Base-by-base conservation (phyloP, 2,113 vertebrate genomes). In the Actinemys pallida region DNA sequence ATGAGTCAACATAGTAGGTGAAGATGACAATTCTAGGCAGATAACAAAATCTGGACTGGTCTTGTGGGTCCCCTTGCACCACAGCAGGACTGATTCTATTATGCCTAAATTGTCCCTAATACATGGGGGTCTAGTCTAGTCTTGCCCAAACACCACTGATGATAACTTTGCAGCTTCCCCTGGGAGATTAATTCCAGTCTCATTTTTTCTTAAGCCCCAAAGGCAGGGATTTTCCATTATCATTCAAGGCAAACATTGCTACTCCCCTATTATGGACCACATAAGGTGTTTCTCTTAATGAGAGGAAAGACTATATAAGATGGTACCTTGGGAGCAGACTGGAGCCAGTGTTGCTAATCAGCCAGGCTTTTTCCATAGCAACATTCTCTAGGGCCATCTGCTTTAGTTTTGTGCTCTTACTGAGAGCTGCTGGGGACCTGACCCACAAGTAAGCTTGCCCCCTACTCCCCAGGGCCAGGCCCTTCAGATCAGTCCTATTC, bases 361-460 rank as follows among this genome's bases (percentile, higher is more conserved):
- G 85, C 88, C 52, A 31, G 29, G 54, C 84, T 93, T 87, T 22
- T 94, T 95, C 90, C 89, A 19, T 22, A 50, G 72, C 53, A 52
- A 95, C 82, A 82, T 65, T 91, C 93, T 84, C 39, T 85, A 45
- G 90, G 88, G 87, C 17, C 81, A 69, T 65, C 81, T 88, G 56
- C 69, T 90, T 89, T 97, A 86, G 95, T 95, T 97, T 94, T 97
- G 95, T 92, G 80, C 80, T 69, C 59, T 84, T 5, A 9, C 92
- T 93, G 62, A 90, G 92, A 94, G 81, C 91, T 93, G 85, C 87
- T 88, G 95, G 94, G 90, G 90, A 89, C 85, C 53, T 90, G 7
- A 1, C 94, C 94, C 91, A 93, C 88, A 79, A 82, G 95, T 84
- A 88, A 89, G 83, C 82, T 93, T 81, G 80, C 31, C 39, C 54